phyloP scores from a whole-genome alignment of 2,113 vertebrate genomes.

The Laterallus jamaicensis region DNA sequence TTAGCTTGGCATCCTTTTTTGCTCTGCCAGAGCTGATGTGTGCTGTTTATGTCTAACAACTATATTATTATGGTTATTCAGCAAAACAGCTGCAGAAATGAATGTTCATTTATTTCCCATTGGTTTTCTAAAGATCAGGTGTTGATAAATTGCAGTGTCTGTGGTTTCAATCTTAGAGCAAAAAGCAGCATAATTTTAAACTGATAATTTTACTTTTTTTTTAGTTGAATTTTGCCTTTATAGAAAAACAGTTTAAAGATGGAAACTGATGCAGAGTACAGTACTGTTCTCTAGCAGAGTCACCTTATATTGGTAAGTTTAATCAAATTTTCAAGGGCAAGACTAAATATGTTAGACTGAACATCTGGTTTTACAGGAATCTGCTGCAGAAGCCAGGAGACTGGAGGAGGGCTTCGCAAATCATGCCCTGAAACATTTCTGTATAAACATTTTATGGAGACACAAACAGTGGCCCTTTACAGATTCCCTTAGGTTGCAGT shows the following conservation, averaged over 20 bases:
- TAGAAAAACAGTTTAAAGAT: not conserved
- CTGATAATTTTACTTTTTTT: not conserved
- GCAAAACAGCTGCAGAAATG: constrained; percentile 44
- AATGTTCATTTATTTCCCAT: constrained; percentile 14
- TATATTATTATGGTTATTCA: constrained; percentile 27
- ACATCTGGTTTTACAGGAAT: not conserved
- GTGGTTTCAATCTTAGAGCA: not conserved
- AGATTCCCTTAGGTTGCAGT: not conserved
- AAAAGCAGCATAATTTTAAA: not conserved
- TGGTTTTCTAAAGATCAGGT: constrained; percentile 32
- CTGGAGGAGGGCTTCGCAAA: not conserved
- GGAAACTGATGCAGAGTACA: not conserved
- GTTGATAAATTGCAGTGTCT: constrained; percentile 8
- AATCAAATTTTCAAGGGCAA: constrained; percentile 2
- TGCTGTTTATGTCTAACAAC: constrained; percentile 1
- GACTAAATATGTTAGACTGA: not conserved
- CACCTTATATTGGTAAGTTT: not conserved
- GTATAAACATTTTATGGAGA: not conserved
- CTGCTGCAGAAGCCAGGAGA: not conserved
- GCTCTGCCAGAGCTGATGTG: not conserved
- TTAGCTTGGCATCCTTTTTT: not conserved
- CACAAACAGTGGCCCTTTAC: not conserved
- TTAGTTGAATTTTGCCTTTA: not conserved
- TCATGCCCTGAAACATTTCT: not conserved
- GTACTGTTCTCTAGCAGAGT: not conserved